These are phyloP conservation scores for Pammene aurita DNA, from an alignment of 2,888 invertebrate species.

Conservation along the genomic window DNA sequence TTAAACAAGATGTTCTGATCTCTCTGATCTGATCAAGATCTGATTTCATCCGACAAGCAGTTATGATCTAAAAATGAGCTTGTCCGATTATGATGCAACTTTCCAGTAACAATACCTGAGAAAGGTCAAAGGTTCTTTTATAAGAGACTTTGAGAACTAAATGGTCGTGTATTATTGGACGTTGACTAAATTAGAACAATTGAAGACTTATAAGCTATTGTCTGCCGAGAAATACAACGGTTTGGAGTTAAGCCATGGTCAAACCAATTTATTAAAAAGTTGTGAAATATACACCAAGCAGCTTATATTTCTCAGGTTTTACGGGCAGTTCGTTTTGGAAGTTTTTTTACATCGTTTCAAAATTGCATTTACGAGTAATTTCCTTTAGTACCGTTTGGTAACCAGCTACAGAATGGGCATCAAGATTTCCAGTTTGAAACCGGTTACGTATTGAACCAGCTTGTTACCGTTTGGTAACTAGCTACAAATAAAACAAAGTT, in stretches of 20 bases:
- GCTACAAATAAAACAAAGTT: no score
- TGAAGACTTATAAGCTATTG: conserved; percentile 1
- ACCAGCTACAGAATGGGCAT: no score
- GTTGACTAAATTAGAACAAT: conserved; percentile 19
- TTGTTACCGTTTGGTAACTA: no score
- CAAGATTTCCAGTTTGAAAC: no score
- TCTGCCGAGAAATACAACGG: background rate
- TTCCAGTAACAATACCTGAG: conserved; percentile 33
- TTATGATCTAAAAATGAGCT: conserved; percentile 35
- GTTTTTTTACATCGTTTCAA: no score
- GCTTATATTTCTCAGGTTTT: no score
- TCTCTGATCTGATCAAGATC: no score
- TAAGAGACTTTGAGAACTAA: conserved; percentile 10
- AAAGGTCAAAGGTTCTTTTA: conserved; percentile 36
- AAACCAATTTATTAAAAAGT: background rate
- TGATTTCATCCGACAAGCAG: conserved; percentile 24
- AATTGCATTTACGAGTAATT: no score
- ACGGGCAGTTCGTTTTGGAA: no score
- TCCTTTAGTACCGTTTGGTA: no score
- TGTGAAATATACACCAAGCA: background rate
- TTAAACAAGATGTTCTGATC: conserved; percentile 32
- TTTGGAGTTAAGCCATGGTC: background rate
- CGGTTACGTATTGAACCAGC: no score
- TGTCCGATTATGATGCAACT: conserved; percentile 30
- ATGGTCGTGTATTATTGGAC: conserved; percentile 14